A percentile compares a stretch with the other conserved stretches of the same genome.
Conservation (phyloP, 92 coral and sea anemone genomes). For the Desmophyllum pertusum region DNA sequence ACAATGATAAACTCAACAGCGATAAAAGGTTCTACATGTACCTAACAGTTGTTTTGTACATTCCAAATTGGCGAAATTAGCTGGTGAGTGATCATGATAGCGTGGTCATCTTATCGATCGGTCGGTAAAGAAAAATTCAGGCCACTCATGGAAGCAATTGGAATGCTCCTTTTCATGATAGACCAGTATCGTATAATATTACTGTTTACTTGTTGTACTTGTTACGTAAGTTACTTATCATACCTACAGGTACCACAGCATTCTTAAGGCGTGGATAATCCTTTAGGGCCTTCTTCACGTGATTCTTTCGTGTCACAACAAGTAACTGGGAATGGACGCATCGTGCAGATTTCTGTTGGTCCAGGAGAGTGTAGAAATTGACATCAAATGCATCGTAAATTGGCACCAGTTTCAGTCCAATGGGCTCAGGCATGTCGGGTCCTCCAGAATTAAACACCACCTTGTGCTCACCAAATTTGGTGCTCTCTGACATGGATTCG, state of each 20-base stretch:
- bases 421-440: slow-evolving; percentile 42
- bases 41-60: no score
- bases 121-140: no score
- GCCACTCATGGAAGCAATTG: neutral
- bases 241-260: neutral
- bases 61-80: no score
- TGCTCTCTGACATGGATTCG: slow-evolving; percentile 33
- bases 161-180: neutral
- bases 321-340: neutral
- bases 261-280: slow-evolving; percentile 19
- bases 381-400: slow-evolving; percentile 36
- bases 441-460: slow-evolving; percentile 40
- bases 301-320: neutral
- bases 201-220: no score
- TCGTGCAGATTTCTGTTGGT: neutral
- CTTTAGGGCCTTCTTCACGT: neutral
- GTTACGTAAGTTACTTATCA: neutral
- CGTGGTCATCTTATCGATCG: no score
- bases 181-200: no score
- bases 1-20: no score
- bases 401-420: slow-evolving; percentile 40
- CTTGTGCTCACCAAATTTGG: slow-evolving; percentile 43
- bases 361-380: slow-evolving; percentile 6
- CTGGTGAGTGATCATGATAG: no score
- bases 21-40: no score